phyloP scores from a whole-genome alignment of 2,888 invertebrate genomes.

The Mongoloraphidia duomilia region DNA sequence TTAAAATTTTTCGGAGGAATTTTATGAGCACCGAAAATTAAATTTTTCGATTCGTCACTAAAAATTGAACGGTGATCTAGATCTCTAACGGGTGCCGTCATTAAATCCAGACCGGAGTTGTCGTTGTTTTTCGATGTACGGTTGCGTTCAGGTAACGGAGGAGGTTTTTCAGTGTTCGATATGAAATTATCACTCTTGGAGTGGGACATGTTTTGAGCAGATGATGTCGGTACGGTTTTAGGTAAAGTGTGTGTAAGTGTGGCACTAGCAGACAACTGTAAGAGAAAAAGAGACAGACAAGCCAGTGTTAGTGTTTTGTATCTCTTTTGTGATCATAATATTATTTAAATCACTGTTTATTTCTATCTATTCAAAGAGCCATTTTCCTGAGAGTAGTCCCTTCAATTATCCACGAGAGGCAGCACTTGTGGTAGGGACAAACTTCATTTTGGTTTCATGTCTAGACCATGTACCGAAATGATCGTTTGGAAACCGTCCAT shows the following conservation, averaged over 20 bases:
- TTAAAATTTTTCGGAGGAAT: constrained; percentile 1
- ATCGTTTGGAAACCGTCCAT: too few species aligned
- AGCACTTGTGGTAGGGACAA: too few species aligned
- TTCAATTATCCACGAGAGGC: too few species aligned
- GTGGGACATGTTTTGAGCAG: constrained; percentile 18
- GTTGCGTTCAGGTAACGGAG: constrained; percentile 39
- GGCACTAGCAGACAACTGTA: constrained; percentile 26
- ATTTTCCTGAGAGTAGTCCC: too few species aligned
- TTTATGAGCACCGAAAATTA: neutral
- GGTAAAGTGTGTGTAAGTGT: constrained; percentile 18
- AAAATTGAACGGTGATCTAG: constrained; percentile 4
- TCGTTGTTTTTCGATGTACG: constrained; percentile 21
- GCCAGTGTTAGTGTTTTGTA: constrained; percentile 24
- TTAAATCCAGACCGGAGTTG: constrained; percentile 5
- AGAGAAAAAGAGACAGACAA: constrained; percentile 27
- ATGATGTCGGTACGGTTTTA: constrained; percentile 19
- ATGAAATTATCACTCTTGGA: constrained; percentile 14
- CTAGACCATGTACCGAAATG: too few species aligned
- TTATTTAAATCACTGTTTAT: too few species aligned
- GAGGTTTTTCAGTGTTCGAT: constrained; percentile 23
- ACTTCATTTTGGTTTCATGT: too few species aligned
- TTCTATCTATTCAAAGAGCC: too few species aligned
- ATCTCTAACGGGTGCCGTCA: constrained; percentile 10
- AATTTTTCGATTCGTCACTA: neutral
- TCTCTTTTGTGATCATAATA: too few species aligned